A percentile compares a stretch with the other conserved stretches of the same genome.
Conservation (phyloP, 2,797 vertebrate genomes). For the Tenualosa ilisha region DNA sequence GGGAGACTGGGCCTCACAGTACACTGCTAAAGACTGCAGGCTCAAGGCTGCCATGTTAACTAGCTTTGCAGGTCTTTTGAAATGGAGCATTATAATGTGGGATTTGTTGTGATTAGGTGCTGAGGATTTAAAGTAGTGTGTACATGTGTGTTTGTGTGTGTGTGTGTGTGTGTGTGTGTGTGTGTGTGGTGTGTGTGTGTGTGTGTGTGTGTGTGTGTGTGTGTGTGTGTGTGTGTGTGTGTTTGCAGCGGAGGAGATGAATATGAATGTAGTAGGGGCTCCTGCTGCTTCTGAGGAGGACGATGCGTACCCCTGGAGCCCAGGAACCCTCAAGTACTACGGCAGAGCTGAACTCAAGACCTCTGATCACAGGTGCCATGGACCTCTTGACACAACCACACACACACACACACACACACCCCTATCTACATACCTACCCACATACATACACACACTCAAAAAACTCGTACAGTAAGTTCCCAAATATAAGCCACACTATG, state of each 20-base stretch:
- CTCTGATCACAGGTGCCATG: slow-evolving; percentile 92
- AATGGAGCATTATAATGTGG: neutral
- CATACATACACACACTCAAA: neutral
- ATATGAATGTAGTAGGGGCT: slow-evolving; percentile 89
- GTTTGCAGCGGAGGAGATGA: slow-evolving; percentile 88
- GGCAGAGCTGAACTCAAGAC: slow-evolving; percentile 97
- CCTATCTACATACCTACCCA: neutral
- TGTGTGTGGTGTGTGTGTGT: neutral
- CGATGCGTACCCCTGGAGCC: slow-evolving; percentile 81
- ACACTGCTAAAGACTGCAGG: neutral
- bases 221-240: slow-evolving; percentile 35
- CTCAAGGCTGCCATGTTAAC: neutral
- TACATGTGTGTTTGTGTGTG: neutral
- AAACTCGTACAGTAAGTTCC: no score
- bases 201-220: slow-evolving; percentile 35
- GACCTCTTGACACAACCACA: neutral
- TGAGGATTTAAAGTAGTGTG: neutral
- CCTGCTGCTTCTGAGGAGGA: slow-evolving; percentile 75
- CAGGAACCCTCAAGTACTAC: slow-evolving; percentile 90
- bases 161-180: no score
- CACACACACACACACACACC: neutral
- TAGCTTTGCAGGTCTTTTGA: neutral
- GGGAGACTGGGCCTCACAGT: neutral
- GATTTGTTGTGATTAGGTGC: neutral
- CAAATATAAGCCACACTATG: no score